Percentiles rank a stretch among this genome's conserved stretches.
phyloP scores from a whole-genome alignment of 2,888 invertebrate species.

The Andrena haemorrhoa region DNA sequence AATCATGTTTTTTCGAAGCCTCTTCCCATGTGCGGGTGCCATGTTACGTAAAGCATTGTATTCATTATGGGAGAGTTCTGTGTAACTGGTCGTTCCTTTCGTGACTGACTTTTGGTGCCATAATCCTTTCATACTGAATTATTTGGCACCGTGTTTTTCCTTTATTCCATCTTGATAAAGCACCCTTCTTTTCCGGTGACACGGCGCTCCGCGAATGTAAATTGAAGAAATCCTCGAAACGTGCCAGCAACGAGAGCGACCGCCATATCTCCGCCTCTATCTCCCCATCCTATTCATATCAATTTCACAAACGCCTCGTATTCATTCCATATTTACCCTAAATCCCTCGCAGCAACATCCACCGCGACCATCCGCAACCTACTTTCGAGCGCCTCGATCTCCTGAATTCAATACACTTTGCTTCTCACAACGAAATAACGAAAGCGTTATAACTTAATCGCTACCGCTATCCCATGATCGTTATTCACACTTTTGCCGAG shows the following conservation, averaged over 20 bases:
- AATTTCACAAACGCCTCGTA: neutral
- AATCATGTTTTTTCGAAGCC: conserved; percentile 37
- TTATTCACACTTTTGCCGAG: neutral
- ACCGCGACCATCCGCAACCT: neutral
- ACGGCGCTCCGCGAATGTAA: neutral
- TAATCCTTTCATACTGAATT: conserved; percentile 49
- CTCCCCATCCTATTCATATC: neutral
- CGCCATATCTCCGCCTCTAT: neutral
- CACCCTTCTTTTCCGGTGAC: conserved; percentile 3
- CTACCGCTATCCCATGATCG: neutral
- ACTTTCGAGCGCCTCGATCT: neutral
- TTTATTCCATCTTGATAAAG: conserved; percentile 11
- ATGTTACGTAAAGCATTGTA: conserved; percentile 60
- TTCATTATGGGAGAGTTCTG: conserved; percentile 58
- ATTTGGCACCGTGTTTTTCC: conserved; percentile 30
- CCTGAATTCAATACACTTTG: neutral
- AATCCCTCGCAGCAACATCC: no score
- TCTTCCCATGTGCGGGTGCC: conserved; percentile 42
- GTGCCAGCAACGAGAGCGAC: neutral
- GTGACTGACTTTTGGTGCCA: conserved; percentile 57
- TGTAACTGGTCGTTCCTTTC: conserved; percentile 51
- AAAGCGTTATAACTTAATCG: neutral
- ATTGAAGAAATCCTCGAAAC: neutral
- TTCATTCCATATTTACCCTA: no score
- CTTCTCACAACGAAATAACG: neutral